These are phyloP conservation scores for Blastobasis adustella DNA, from an alignment of 2,888 invertebrate species.

Conservation along the genomic window DNA sequence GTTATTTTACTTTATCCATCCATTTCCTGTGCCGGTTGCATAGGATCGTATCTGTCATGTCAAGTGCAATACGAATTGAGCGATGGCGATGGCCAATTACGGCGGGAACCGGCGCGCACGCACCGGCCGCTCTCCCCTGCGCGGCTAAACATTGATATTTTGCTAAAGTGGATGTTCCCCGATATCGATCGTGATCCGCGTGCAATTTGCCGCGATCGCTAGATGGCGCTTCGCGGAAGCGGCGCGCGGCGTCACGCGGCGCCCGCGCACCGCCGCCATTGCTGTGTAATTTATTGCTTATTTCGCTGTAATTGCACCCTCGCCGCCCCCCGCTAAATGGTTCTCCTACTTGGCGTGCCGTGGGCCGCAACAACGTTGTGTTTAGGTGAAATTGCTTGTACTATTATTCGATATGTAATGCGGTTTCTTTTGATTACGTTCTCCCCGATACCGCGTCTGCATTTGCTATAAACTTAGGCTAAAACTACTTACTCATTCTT, in stretches of 20 bases:
- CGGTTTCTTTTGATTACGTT: background rate
- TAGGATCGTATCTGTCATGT: too few relatives aligned
- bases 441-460: background rate
- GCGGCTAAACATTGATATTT: conserved; percentile 2
- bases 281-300: conserved; percentile 41
- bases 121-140: too few relatives aligned
- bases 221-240: conserved; percentile 65
- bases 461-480: too few relatives aligned
- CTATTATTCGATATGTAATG: too few relatives aligned
- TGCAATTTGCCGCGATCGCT: conserved; percentile 56
- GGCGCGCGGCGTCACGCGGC: conserved; percentile 51
- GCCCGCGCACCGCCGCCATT: conserved; percentile 39
- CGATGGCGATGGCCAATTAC: too few relatives aligned
- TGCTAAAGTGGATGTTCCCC: conserved; percentile 10
- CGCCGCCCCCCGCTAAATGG: conserved; percentile 47
- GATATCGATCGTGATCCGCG: conserved; percentile 55
- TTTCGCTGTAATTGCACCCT: conserved; percentile 62
- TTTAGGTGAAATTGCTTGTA: conserved; percentile 7
- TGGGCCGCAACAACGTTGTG: conserved; percentile 12
- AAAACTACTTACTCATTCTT: too few relatives aligned
- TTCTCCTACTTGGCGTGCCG: conserved; percentile 30
- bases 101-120: too few relatives aligned
- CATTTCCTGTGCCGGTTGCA: too few relatives aligned
- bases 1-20: too few relatives aligned
- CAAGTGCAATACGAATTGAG: too few relatives aligned